Evolutionary conservation across 2,113 vertebrate species (phyloP), one percentile per base, ranked within the genome.

Genomic region (Nycticebus coucang): DNA sequence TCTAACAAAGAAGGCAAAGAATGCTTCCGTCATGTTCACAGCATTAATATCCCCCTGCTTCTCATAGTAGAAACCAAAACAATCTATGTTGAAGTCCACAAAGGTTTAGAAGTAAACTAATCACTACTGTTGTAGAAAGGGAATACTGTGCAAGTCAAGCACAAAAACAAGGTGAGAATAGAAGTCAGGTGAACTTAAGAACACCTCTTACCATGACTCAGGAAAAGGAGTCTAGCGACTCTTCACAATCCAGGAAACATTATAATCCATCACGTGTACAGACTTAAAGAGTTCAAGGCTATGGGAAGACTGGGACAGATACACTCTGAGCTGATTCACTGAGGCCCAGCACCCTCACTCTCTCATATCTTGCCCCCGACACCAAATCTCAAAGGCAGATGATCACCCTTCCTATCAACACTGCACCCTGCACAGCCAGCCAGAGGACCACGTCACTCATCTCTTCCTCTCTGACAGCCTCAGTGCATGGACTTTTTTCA

Each of bases 241-340:
- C 69, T 28, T 21, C 1, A 30, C 22, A 30, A 22, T 5, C 35
- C 80, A 15, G 28, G 62, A 64, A 59, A 57, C 60, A 45, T 30
- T 1, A 10, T 62, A 0, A 2, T 5, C 22, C 12, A 30, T n/a
- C 71, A n/a, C 0, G 6, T 7, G 64, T 4, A 4, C 53, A n/a
- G 64, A 50, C 21, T 8, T 4, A 22, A 22, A 17, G 50, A 53
- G 22, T 5, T 57, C 14, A n/a, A 22, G 50, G 28, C 7, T 17
- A 10, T 0, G 10, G 28, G 57, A 28, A 66, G 22, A 50, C 35
- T 0, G 2, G n/a, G 22, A 3, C 7, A 24, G 6, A 22, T 4
- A 18, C 5, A 18, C 5, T 68, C 82, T 60, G 33, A 62, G 68
- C 74, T 18, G 72, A 45, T 17, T 53, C 5, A 3, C 17, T 30